Evolutionary conservation across 2,888 invertebrate genomes (phyloP).

Genomic region (Orthosia gothica): DNA sequence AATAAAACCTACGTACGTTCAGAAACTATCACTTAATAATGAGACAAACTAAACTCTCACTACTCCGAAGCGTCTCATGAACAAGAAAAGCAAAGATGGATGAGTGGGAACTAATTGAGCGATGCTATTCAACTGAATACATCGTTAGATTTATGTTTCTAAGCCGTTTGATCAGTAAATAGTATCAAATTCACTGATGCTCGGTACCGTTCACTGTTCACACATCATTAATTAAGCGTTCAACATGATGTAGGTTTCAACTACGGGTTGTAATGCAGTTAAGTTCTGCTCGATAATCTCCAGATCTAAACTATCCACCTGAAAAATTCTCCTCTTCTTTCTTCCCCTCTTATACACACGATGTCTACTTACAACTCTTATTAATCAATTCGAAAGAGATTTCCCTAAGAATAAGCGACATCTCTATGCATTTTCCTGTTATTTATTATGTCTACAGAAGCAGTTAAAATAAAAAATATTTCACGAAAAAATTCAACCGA

Average conservation of each 20-base stretch:
- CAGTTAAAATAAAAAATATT: too few species aligned
- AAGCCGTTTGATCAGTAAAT: constrained; percentile 45
- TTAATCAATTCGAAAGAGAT: too few species aligned
- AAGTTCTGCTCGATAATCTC: background rate
- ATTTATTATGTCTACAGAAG: too few species aligned
- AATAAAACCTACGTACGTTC: background rate
- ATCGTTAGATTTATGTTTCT: constrained; percentile 17
- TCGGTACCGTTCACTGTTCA: background rate
- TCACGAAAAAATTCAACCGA: too few species aligned
- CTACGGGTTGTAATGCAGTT: background rate
- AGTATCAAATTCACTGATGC: constrained; percentile 23
- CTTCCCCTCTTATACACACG: too few species aligned
- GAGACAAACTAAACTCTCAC: background rate
- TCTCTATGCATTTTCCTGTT: too few species aligned
- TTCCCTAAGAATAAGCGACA: too few species aligned
- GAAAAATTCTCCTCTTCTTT: too few species aligned
- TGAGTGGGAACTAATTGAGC: constrained; percentile 31
- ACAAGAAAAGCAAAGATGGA: constrained; percentile 25
- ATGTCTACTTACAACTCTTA: too few species aligned
- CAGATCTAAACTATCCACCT: too few species aligned
- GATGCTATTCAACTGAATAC: constrained; percentile 22
- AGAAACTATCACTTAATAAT: background rate
- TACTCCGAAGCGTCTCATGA: background rate
- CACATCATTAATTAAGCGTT: constrained; percentile 2
- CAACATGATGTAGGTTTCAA: background rate